Conservation (phyloP, 2,797 vertebrate genomes). For the Galago senegalensis region DNA sequence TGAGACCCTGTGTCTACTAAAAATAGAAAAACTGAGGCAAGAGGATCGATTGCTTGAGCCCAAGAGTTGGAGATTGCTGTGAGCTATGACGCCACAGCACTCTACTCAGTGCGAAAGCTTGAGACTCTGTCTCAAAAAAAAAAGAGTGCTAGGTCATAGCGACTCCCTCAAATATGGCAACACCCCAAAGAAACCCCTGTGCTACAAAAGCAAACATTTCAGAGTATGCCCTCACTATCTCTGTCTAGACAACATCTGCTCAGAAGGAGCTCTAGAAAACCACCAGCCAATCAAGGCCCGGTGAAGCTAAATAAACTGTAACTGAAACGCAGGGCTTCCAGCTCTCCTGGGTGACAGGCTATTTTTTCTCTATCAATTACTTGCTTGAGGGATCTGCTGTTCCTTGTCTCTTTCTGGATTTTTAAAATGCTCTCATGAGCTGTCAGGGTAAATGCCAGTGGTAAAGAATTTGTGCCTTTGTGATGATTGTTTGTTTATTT, state of each 20-base stretch:
- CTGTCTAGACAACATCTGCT: constrained; percentile 70
- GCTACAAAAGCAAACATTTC: background rate
- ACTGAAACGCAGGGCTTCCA: constrained; percentile 41
- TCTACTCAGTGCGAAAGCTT: no score
- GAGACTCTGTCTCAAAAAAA: no score
- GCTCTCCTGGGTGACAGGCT: constrained; percentile 74
- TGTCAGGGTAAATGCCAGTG: constrained; percentile 69
- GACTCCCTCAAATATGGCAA: background rate
- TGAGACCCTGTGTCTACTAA: no score
- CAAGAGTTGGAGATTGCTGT: no score
- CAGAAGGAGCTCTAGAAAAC: constrained; percentile 72
- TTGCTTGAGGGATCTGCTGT: constrained; percentile 75
- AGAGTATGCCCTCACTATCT: background rate
- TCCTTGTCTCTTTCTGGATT: constrained; percentile 73
- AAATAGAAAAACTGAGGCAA: no score
- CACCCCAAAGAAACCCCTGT: background rate
- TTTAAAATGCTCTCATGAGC: constrained; percentile 80
- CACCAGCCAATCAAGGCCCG: constrained; percentile 32
- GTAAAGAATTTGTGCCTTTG: constrained; percentile 66
- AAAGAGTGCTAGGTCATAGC: background rate
- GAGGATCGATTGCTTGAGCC: no score
- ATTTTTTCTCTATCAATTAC: constrained; percentile 80
- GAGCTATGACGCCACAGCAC: no score
- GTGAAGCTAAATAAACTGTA: constrained; percentile 72
- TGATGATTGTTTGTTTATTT: constrained; percentile 59